Evolutionary conservation across 1,140 invertebrate species (phyloP), one percentile per base, ranked within the genome.

Genomic region (Medauroidea extradentata): DNA sequence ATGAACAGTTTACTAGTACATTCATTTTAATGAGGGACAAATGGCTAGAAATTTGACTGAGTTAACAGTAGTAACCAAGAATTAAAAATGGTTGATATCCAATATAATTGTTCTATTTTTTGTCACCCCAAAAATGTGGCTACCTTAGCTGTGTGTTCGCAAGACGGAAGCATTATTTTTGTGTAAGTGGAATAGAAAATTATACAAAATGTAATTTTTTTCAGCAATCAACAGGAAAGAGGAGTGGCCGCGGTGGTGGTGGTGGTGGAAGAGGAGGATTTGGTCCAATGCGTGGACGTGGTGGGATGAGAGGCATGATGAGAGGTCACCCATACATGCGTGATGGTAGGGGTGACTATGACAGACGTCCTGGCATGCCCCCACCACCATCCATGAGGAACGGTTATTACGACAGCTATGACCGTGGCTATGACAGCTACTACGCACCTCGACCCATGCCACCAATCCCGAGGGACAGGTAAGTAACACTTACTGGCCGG

Each of bases 381-480:
- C 61, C 65, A 49, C 60, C 67, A 44, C 62, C 62, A n/a, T 56
- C 64, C 23, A 66, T 66, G 66, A 62, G 66, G 50, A 67, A 67
- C 55, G 66, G 66, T 21, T 67, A 65, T 52, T 67, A 67, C 46
- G 66, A 67, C 34, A 65, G 59, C 29, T 67, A 67, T 21, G 66
- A 67, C 49, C 53, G 66, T 9, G 56, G 66, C 18, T 65, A 67
- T 38, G 66, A 61, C 60, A 63, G 48, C 48, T 64, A 53, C 52
- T 65, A 53, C 61, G 58, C 48, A 44, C 61, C 49, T 42, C 61
- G 58, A 53, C 60, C 65, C n/a, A 61, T 57, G 38, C 65, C 64
- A 42, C 53, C 49, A 11, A 34, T 34, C 4, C 53, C 49, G 14
- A 18, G 41, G 14, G 51, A 51, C 49, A 59, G 50, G 57, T 62